Base-by-base conservation (phyloP, 2,888 invertebrate species). In the Hirudinaria manillensis region DNA sequence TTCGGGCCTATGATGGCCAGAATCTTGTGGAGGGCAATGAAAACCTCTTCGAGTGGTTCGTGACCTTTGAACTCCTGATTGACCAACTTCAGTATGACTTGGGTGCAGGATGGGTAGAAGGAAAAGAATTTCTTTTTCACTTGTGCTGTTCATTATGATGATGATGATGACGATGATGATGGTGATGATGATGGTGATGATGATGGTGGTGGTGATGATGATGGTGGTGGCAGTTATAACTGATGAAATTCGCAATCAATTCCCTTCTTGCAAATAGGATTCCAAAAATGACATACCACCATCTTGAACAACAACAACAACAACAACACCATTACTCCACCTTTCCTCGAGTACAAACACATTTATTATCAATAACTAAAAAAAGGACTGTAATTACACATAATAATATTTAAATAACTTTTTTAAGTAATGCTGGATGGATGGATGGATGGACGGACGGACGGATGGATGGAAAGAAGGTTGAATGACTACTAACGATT, bases 121-220 rank as follows among this genome's bases (percentile, higher is more conserved):
- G 24, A 27, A n/a, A 21, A 61, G 61, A 61, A 61, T 61, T 61
- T 61, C 61, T 29, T 61, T 19, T 61, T 61, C 29, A 61, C 29
- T 61, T 61, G 24, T 1, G 29, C 61, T 61, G 61, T 1, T 6
- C 7, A 61, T 61, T 7, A 61, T 61, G 61, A 61, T 61, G 61
- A 56, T 61, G 61, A 61, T 61, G 61, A 61, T 61, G 24, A 56
- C 13, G 56, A 56, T 56, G 56, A 56, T 56, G 56, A 56, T 13
- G 56, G 13, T 13, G 56, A 56, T 56, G 56, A 56, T 13, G 56
- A 56, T 56, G 56, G 13, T 13, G 56, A 56, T 56, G 56, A 56
- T 56, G 56, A 56, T 56, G 56, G 13, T 56, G 56, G 13, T 56
- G 56, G 13, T 56, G 56, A 13, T 13, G 56, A 56, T 56, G 56